Evolutionary conservation across 2,113 vertebrate species (phyloP).

Genomic region (Myxocyprinus asiaticus): DNA sequence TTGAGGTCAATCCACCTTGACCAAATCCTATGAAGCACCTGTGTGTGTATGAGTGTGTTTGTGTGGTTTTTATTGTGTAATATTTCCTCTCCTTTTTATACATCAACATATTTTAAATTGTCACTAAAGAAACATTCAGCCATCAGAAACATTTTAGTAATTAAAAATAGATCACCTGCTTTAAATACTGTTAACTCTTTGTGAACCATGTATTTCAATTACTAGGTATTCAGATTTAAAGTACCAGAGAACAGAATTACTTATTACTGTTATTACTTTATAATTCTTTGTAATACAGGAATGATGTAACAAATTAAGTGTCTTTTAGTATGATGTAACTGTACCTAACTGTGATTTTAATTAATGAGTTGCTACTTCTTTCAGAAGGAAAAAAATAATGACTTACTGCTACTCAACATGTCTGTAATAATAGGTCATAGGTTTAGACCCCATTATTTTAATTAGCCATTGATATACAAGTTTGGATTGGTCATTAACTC

Average conservation of each 20-base stretch:
- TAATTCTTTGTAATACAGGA: too few species aligned
- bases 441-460: neutral
- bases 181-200: neutral
- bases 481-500: slow-evolving; percentile 6
- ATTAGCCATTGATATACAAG: slow-evolving; percentile 6
- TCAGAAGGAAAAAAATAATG: neutral
- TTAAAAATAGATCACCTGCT: neutral
- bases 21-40: neutral
- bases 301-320: too few species aligned
- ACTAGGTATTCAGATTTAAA: neutral
- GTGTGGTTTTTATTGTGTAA: slow-evolving; percentile 1
- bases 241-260: too few species aligned
- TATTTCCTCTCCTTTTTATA: neutral
- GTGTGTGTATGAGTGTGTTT: slow-evolving; percentile 16
- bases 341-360: neutral
- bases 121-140: neutral
- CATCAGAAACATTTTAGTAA: neutral
- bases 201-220: neutral
- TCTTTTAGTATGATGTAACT: neutral
- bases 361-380: neutral
- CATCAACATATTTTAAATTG: slow-evolving; percentile 38
- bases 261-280: too few species aligned
- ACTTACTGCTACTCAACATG: neutral
- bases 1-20: neutral
- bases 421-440: neutral